Conservation (phyloP, 2,888 invertebrate species). For the Tachina lurida region DNA sequence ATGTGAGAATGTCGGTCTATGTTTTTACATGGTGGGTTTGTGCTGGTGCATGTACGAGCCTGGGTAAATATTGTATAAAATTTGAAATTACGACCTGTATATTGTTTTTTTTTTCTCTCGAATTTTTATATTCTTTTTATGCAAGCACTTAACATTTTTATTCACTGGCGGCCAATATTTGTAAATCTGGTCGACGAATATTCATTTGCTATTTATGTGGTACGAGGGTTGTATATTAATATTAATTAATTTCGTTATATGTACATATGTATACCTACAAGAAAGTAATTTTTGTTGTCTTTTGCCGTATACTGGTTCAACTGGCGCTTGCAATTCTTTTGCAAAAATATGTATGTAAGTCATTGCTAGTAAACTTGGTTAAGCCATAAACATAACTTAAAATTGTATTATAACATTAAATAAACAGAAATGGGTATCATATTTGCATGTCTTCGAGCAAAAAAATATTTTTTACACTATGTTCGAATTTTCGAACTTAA, state of each 20-base stretch:
- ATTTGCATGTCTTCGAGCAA: too few relatives aligned
- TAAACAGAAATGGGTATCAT: too few relatives aligned
- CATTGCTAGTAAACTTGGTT: too few relatives aligned
- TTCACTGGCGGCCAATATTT: slow-evolving; percentile 45
- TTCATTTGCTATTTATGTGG: not conserved
- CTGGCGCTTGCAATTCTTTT: too few relatives aligned
- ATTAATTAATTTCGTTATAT: not conserved
- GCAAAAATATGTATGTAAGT: too few relatives aligned
- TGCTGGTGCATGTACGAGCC: not conserved
- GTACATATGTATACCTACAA: not conserved
- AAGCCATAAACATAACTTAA: too few relatives aligned
- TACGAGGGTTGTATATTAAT: slow-evolving; percentile 19
- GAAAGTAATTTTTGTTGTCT: too few relatives aligned
- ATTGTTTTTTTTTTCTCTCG: not conserved
- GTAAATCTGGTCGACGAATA: slow-evolving; percentile 47
- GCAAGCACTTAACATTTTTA: slow-evolving; percentile 42
- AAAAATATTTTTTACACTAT: too few relatives aligned
- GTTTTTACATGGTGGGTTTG: not conserved
- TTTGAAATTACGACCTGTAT: slow-evolving; percentile 71
- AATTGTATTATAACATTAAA: too few relatives aligned
- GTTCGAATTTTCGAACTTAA: not conserved
- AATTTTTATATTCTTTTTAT: slow-evolving; percentile 30
- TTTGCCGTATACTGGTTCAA: too few relatives aligned
- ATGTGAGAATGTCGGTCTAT: not conserved
- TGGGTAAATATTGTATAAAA: slow-evolving; percentile 56